Base-by-base conservation (phyloP, 2,113 vertebrate genomes). In the Sigmodon hispidus region DNA sequence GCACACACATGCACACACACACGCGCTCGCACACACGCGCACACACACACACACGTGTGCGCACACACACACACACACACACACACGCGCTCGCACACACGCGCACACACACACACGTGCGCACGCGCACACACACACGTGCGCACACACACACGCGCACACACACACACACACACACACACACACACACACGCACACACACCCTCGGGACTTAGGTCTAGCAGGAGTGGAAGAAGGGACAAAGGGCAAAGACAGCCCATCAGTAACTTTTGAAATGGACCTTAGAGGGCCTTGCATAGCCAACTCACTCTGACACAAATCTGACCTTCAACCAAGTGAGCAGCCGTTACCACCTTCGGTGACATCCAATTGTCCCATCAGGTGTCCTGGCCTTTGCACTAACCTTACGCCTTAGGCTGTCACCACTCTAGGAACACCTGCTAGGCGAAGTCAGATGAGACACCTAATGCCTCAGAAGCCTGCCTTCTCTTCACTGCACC, bases 361-460 rank as follows among this genome's bases (percentile, higher is more conserved):
- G 69, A 48, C 24, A 17, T 24, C 5, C 45, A 12, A 3, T 3
- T n/a, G 22, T 45, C 50, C 61, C 40, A 29, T 43, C 17, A 6
- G 36, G 22, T 7, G 50, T 24, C 50, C 40, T 29, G 11, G 40
- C 24, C 3, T 50, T 48, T n/a, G 21, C 0, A 0, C 13, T 50
- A 22, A 7, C 69, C 70, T 85, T 50, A 29, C 57, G 81, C 73
- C n/a, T 40, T 34, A 83, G 83, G 40, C 24, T 31, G 1, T 77
- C 12, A 0, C 29, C 59, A 40, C 43, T 73, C 61, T n/a, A 9
- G 67, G 9, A 45, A 88, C 57, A 11, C 59, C 22, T 22, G 36
- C 50, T 12, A 21, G 59, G 48, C 17, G 72, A 0, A 4, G 80
- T 65, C 15, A 0, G 21, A 34, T 34, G 6, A 59, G 70, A 63